These are phyloP conservation scores for Andrena flavipes DNA, from an alignment of 2,888 invertebrate genomes.

Conservation along the genomic window DNA sequence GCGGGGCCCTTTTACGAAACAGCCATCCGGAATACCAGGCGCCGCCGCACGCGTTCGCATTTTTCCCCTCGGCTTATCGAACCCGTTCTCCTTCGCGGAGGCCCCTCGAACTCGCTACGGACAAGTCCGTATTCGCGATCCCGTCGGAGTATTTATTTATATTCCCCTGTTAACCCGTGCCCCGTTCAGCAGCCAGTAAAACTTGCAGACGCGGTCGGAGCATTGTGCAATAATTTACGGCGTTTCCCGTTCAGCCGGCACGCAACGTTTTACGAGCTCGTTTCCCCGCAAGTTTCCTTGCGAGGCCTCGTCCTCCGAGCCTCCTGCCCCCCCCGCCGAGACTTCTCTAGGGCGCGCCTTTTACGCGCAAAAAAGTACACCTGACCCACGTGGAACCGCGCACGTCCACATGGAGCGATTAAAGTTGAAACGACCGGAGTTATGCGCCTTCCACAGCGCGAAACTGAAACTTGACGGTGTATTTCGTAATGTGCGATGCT, in stretches of 20 bases:
- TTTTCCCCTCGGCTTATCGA: neutral
- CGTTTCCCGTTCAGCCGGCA: constrained; percentile 30
- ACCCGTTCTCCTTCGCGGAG: neutral
- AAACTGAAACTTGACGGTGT: neutral
- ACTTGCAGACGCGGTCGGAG: constrained; percentile 14
- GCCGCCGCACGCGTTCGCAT: neutral
- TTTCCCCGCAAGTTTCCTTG: constrained; percentile 65
- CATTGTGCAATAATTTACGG: constrained; percentile 59
- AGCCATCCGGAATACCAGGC: neutral
- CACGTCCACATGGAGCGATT: neutral
- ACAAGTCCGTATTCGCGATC: neutral
- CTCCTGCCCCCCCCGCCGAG: neutral
- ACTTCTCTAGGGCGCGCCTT: constrained; percentile 6
- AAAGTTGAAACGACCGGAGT: neutral
- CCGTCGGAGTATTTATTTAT: neutral
- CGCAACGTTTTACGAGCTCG: constrained; percentile 64
- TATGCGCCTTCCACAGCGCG: neutral
- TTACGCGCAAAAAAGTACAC: constrained; percentile 26
- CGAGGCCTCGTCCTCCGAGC: neutral
- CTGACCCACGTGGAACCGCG: neutral
- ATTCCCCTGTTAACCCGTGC: neutral
- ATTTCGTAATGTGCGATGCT: neutral
- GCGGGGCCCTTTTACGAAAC: constrained; percentile 4
- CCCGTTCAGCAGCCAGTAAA: constrained; percentile 2
- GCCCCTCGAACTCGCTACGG: neutral